Evolutionary conservation across 1,140 invertebrate species (phyloP).

Genomic region (Ooceraea biroi): DNA sequence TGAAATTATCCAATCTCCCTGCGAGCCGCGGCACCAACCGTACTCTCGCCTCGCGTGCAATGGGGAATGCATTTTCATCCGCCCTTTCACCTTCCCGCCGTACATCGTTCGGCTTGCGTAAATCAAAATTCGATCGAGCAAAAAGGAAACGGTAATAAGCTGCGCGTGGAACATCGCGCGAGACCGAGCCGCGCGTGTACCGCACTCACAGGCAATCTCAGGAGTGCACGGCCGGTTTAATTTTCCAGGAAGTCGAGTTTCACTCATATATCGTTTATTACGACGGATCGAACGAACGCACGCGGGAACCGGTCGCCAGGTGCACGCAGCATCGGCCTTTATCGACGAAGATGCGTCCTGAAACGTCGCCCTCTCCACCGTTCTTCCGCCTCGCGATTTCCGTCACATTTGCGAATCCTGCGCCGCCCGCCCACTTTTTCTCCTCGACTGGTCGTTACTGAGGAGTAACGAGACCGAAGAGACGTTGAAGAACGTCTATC

Average conservation of each 20-base stretch:
- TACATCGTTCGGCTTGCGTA: constrained; percentile 43
- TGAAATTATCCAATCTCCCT: constrained; percentile 56
- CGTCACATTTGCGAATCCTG: constrained; percentile 31
- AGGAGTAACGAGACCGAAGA: no score
- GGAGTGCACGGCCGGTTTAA: constrained; percentile 44
- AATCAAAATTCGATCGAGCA: constrained; percentile 63
- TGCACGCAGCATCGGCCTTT: constrained; percentile 50
- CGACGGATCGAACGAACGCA: constrained; percentile 40
- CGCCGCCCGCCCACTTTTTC: constrained; percentile 25
- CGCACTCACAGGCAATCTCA: constrained; percentile 57
- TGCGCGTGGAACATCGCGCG: constrained; percentile 52
- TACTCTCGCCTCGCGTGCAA: constrained; percentile 34
- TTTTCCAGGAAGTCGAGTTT: constrained; percentile 69
- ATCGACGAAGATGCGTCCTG: constrained; percentile 72
- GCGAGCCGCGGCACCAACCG: constrained; percentile 17
- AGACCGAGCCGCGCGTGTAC: constrained; percentile 1
- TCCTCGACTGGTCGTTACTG: constrained; percentile 48
- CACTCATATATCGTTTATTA: constrained; percentile 68
- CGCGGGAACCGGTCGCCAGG: constrained; percentile 68
- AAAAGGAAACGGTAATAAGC: constrained; percentile 43
- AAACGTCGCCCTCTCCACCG: constrained; percentile 34
- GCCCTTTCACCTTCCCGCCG: constrained; percentile 54
- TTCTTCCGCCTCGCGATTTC: constrained; percentile 39
- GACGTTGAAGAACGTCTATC: constrained; percentile 63
- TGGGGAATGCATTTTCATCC: constrained; percentile 53